A percentile compares a stretch with the other conserved stretches of the same genome.
Evolutionary conservation across 2,797 vertebrate species (phyloP).

Genomic region (Alexandromys oeconomus): DNA sequence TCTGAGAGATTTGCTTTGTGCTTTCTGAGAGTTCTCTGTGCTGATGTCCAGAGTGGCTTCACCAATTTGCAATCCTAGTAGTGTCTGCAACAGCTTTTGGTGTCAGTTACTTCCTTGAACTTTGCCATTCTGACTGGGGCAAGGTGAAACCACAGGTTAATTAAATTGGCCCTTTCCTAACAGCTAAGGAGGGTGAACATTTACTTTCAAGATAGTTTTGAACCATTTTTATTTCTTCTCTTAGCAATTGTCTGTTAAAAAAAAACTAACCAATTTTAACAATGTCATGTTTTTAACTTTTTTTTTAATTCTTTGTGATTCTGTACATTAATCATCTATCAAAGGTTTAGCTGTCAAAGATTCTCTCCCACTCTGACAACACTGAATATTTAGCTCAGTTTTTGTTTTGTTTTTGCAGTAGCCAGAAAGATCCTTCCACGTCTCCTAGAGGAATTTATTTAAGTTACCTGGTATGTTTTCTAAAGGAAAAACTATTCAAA

Average conservation of each 20-base stretch:
- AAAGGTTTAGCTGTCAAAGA: not conserved
- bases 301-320: not conserved
- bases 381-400: not conserved
- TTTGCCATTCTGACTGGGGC: not conserved
- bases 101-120: not conserved
- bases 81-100: not conserved
- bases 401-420: slow-evolving; percentile 19
- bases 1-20: not conserved
- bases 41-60: not conserved
- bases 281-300: not conserved
- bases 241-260: not conserved
- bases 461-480: slow-evolving; percentile 1
- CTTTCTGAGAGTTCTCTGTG: no score
- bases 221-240: not conserved
- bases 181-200: not conserved
- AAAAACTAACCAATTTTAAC: not conserved
- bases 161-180: not conserved
- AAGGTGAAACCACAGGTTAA: not conserved
- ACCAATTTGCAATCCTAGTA: not conserved
- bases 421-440: slow-evolving; percentile 8
- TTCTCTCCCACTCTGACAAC: not conserved
- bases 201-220: not conserved
- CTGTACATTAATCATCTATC: not conserved
- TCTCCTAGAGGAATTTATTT: slow-evolving; percentile 9
- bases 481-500: slow-evolving; percentile 50